A percentile compares a stretch with the other conserved stretches of the same genome.
Evolutionary conservation across 2,888 invertebrate species (phyloP).

Genomic region (Troides helena): DNA sequence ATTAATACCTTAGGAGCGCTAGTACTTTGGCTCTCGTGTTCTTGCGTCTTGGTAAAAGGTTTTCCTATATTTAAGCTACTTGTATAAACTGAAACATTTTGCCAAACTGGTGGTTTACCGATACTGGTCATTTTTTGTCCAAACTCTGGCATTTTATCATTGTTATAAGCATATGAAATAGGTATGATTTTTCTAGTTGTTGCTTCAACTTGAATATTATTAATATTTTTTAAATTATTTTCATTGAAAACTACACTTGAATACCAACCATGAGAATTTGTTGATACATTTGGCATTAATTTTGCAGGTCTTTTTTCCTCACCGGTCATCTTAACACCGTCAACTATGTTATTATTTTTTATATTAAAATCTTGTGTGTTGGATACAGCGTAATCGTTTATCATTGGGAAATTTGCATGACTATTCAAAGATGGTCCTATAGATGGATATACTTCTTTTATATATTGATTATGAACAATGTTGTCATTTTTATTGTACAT

Average conservation of each 20-base stretch:
- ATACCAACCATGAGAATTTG: slow-evolving; percentile 75
- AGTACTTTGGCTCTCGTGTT: slow-evolving; percentile 40
- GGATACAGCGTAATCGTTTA: slow-evolving; percentile 49
- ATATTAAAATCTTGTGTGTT: slow-evolving; percentile 27
- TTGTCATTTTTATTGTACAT: slow-evolving; percentile 13
- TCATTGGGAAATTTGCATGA: slow-evolving; percentile 75
- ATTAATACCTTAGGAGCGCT: slow-evolving; percentile 46
- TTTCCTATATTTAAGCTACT: slow-evolving; percentile 58
- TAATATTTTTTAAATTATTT: slow-evolving; percentile 53
- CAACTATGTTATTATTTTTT: slow-evolving; percentile 38
- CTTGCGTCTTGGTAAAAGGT: slow-evolving; percentile 59
- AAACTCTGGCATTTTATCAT: slow-evolving; percentile 55
- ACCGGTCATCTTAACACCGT: slow-evolving; percentile 36
- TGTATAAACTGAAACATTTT: slow-evolving; percentile 37
- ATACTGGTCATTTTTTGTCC: slow-evolving; percentile 65
- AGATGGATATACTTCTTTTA: slow-evolving; percentile 38
- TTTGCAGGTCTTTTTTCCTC: slow-evolving; percentile 60
- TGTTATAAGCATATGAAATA: slow-evolving; percentile 55
- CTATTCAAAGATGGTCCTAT: slow-evolving; percentile 58
- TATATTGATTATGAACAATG: slow-evolving; percentile 28
- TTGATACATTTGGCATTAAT: slow-evolving; percentile 63
- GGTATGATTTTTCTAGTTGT: slow-evolving; percentile 72
- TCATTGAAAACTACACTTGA: slow-evolving; percentile 60
- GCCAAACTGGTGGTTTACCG: slow-evolving; percentile 70
- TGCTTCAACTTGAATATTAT: slow-evolving; percentile 61